phyloP scores from a whole-genome alignment of 2,113 vertebrate species.

The Limnothrissa miodon region DNA sequence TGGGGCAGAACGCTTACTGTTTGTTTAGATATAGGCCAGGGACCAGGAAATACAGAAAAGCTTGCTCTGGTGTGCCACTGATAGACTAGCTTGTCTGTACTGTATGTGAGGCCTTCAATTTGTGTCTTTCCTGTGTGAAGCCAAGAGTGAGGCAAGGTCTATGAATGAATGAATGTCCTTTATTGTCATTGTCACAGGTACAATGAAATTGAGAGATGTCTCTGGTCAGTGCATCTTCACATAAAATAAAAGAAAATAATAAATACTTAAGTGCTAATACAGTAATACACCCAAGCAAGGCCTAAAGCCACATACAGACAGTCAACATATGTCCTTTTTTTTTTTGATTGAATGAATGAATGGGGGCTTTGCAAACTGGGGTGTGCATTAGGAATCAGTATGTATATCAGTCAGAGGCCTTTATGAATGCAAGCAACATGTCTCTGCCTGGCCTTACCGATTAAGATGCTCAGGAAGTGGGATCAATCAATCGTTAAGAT shows the following conservation, averaged over 20 bases:
- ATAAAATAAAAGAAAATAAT: no score
- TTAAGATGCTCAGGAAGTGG: neutral
- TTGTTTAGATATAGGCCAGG: constrained; percentile 39
- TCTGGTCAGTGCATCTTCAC: no score
- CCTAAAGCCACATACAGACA: no score
- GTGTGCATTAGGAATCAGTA: neutral
- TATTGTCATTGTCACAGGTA: no score
- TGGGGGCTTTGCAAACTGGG: no score
- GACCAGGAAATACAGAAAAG: constrained; percentile 24
- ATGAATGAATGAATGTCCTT: no score
- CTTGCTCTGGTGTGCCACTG: constrained; percentile 35
- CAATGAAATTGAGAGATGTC: no score
- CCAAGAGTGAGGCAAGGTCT: no score
- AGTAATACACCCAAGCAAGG: no score
- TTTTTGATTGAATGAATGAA: no score
- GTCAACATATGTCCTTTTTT: no score
- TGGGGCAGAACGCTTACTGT: neutral
- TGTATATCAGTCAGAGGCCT: neutral
- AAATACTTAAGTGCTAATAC: no score
- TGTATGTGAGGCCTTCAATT: neutral
- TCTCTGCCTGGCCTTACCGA: neutral
- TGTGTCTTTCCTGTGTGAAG: neutral
- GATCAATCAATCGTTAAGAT: neutral
- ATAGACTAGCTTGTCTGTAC: neutral
- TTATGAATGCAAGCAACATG: neutral